Base-by-base conservation (phyloP, 2,888 invertebrate genomes). In the Willowsia nigromaculata region DNA sequence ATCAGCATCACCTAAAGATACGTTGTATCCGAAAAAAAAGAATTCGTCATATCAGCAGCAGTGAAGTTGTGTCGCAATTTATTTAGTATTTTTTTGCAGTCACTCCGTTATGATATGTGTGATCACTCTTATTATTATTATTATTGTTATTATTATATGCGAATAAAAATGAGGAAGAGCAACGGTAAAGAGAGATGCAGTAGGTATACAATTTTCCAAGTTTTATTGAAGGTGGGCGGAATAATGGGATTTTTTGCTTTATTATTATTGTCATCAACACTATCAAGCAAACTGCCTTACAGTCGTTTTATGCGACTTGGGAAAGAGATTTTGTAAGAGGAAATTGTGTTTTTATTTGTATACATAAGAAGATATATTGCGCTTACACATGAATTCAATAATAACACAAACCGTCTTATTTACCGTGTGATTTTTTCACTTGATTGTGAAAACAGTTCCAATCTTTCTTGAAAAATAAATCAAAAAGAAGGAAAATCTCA, bases 401-500 rank as follows among this genome's bases (percentile, higher is more conserved):
- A 13, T 13, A 13, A 47, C 47, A 47, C 9, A 50, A 50, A 18
- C n/a, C 18, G 50, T 50, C 50, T 50, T 50, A 50, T 50, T 50
- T 13, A 50, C 5, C 50, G 9, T 47, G 5, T 50, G n/a, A 50
- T 59, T n/a, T 25, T 59, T 27, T 59, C 18, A 18, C 3, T 18
- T 59, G 59, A 27, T 59, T 59, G 25, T 59, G 50, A 50, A 50
- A 50, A 33, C 33, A n/a, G n/a, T n/a, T 65, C 30, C n/a, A 22
- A 50, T 62, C n/a, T 27, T 30, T 62, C 62, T 25, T 65, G 62
- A 76, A 37, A 33, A 33, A 85, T 68, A 71, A 85, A 84, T 65
- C 56, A 85, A 85, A 85, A 25, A 15, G n/a, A 18, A 18, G 11
- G 3, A 11, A 74, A 85, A 40, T 71, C 84, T 37, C 84, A 74